These are phyloP conservation scores for Brachionus sp. DNA, from an alignment of 1,140 invertebrate species.

Conservation along the genomic window DNA sequence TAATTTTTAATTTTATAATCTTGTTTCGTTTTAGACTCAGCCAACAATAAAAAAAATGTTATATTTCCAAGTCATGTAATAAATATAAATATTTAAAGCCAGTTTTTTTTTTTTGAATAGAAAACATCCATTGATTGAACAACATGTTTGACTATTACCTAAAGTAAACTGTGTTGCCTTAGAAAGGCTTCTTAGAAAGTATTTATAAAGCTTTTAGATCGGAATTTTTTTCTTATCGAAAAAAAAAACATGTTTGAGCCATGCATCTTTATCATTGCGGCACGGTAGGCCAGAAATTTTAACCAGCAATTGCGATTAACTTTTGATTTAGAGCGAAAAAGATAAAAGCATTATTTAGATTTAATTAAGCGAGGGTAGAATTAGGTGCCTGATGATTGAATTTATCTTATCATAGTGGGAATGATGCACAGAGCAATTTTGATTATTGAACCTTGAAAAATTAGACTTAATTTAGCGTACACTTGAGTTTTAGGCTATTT, in stretches of 20 bases:
- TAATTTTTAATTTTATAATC: neutral
- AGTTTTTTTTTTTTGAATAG: neutral
- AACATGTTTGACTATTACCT: neutral
- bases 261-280: neutral
- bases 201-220: neutral
- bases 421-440: neutral
- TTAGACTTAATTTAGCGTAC: conserved; percentile 3
- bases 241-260: neutral
- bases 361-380: neutral
- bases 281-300: neutral
- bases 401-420: neutral
- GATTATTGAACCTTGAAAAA: conserved; percentile 39
- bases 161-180: neutral
- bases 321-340: neutral
- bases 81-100: conserved; percentile 6
- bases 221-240: neutral
- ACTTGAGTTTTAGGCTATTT: neutral
- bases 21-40: neutral
- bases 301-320: neutral
- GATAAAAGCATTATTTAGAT: neutral
- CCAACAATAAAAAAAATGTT: neutral
- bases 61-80: neutral
- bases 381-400: neutral
- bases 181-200: neutral
- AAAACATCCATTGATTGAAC: neutral